phyloP scores from a whole-genome alignment of 2,888 invertebrate species.

The Lacanobia wlatinum region DNA sequence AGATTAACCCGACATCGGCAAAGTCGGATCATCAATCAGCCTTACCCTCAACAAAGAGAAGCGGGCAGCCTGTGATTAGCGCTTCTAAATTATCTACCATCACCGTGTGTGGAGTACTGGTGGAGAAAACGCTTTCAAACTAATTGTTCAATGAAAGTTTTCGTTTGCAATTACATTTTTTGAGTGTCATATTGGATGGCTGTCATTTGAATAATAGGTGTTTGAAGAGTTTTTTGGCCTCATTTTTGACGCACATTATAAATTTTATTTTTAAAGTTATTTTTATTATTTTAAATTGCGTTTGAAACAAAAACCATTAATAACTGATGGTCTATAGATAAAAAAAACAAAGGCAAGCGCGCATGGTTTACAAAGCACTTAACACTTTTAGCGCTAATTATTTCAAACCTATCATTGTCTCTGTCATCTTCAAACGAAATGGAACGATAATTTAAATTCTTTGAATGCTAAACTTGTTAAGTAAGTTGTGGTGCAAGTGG shows the following conservation, averaged over 20 bases:
- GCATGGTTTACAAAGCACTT: no score
- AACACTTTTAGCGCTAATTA: no score
- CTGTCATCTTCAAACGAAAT: not conserved
- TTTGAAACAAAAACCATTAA: no score
- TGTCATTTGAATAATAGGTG: not conserved
- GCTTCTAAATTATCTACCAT: constrained; percentile 81
- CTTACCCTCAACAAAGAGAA: constrained; percentile 79
- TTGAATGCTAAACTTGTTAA: not conserved
- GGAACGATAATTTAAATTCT: not conserved
- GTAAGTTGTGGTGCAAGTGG: not conserved
- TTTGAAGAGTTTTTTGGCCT: no score
- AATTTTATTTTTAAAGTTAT: no score
- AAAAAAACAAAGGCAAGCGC: no score
- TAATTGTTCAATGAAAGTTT: constrained; percentile 35
- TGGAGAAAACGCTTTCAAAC: constrained; percentile 48
- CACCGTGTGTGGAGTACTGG: constrained; percentile 56
- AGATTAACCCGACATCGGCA: constrained; percentile 77
- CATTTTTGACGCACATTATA: no score
- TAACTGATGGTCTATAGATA: no score
- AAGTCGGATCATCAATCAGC: constrained; percentile 85
- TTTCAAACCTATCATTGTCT: not conserved
- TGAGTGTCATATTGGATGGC: no score
- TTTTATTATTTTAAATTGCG: no score
- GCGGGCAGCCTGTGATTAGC: constrained; percentile 83
- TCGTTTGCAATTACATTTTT: not conserved